phyloP scores from a whole-genome alignment of 2,113 vertebrate genomes.

The Leucoraja erinaceus region DNA sequence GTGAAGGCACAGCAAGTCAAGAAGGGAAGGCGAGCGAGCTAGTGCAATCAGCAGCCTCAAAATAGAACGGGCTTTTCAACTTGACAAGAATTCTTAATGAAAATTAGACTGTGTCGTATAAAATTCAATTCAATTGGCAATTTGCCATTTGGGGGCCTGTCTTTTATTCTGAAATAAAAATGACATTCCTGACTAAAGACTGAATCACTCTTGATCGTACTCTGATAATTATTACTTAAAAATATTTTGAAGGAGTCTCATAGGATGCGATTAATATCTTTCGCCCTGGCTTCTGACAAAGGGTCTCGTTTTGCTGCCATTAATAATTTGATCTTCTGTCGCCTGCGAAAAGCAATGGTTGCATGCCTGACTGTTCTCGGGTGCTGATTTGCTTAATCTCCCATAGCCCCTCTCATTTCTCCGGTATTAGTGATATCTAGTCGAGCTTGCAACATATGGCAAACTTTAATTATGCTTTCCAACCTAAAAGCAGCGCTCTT shows the following conservation, averaged over 20 bases:
- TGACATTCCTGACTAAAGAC: background rate
- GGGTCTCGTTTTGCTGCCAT: background rate
- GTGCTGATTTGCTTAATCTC: background rate
- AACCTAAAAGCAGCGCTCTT: background rate
- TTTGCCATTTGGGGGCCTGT: background rate
- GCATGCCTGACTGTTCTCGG: background rate
- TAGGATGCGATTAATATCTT: background rate
- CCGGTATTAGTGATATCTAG: background rate
- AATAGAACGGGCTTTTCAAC: background rate
- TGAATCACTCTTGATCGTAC: background rate
- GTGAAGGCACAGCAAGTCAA: too few relatives aligned
- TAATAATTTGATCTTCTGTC: background rate
- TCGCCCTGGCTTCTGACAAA: background rate
- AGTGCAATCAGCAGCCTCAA: background rate
- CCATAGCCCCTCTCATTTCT: background rate
- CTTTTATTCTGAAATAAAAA: background rate
- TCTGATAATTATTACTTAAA: background rate
- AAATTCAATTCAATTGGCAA: background rate
- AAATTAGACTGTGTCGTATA: background rate
- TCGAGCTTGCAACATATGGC: background rate
- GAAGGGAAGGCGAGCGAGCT: too few relatives aligned
- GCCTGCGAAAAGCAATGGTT: background rate
- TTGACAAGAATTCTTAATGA: background rate
- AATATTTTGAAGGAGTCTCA: background rate
- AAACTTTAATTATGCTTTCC: background rate